Conservation (phyloP, 2,797 vertebrate genomes). For the Spinibarbus caldwelli region DNA sequence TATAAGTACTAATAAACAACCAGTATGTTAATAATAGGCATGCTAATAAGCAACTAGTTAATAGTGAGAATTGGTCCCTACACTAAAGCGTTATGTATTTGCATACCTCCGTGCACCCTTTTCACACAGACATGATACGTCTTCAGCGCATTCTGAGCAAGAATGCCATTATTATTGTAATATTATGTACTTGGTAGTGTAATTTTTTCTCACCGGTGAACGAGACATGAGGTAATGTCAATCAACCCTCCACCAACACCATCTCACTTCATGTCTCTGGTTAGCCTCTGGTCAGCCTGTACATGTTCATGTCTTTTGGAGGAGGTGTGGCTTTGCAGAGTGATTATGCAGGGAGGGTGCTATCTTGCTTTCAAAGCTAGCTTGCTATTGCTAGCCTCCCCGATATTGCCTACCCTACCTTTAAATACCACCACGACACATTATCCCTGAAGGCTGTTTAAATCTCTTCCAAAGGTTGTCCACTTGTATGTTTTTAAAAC, state of each 20-base stretch:
- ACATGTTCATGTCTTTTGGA: neutral
- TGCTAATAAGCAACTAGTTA: too few species aligned
- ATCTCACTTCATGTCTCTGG: too few species aligned
- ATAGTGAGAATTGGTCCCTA: too few species aligned
- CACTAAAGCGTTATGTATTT: too few species aligned
- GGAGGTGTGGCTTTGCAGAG: neutral
- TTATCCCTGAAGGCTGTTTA: conserved; percentile 13
- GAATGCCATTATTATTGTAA: neutral
- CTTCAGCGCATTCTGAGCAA: neutral
- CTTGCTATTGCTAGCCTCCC: neutral
- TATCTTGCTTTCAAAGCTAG: neutral
- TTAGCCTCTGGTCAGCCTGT: neutral
- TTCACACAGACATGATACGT: neutral
- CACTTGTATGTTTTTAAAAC: conserved; percentile 29
- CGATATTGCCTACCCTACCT: neutral
- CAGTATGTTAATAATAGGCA: too few species aligned
- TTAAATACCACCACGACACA: neutral
- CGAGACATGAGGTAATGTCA: too few species aligned
- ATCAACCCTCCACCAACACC: too few species aligned
- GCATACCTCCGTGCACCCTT: neutral
- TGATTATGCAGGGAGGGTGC: neutral
- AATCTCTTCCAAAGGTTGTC: conserved; percentile 21
- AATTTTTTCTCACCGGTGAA: neutral
- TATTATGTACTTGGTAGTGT: neutral
- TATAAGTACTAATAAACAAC: too few species aligned